Conservation (phyloP, 2,797 vertebrate species). For the Onychomys leucogaster region DNA sequence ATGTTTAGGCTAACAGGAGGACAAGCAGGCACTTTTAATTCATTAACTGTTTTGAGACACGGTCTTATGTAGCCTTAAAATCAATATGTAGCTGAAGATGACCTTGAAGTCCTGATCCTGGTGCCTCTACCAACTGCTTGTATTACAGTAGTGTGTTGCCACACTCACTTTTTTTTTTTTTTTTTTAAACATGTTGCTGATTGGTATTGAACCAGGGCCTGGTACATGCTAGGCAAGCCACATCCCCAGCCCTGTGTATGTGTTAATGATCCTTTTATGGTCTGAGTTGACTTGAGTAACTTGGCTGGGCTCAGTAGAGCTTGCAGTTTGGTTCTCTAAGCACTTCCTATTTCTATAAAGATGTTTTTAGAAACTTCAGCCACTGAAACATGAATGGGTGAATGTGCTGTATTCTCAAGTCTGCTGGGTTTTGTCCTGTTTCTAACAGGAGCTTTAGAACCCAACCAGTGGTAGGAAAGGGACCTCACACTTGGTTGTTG, state of each 20-base stretch:
- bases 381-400: accelerated
- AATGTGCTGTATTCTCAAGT: not conserved
- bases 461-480: not conserved
- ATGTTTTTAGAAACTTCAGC: not conserved
- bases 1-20: not conserved
- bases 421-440: not conserved
- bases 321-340: no score
- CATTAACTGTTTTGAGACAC: not conserved
- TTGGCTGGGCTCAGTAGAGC: not conserved
- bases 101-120: not conserved
- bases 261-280: accelerated
- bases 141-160: not conserved
- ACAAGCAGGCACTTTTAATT: not conserved
- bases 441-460: not conserved
- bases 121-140: not conserved
- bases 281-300: not conserved
- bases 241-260: not conserved
- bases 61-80: not conserved
- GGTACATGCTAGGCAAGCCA: not conserved
- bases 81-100: not conserved
- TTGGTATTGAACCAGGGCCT: not conserved
- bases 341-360: accelerated
- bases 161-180: not conserved
- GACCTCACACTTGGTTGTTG: accelerated
- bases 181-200: not conserved